Evolutionary conservation across 2,888 invertebrate species (phyloP).

Genomic region (Drosophila merina): DNA sequence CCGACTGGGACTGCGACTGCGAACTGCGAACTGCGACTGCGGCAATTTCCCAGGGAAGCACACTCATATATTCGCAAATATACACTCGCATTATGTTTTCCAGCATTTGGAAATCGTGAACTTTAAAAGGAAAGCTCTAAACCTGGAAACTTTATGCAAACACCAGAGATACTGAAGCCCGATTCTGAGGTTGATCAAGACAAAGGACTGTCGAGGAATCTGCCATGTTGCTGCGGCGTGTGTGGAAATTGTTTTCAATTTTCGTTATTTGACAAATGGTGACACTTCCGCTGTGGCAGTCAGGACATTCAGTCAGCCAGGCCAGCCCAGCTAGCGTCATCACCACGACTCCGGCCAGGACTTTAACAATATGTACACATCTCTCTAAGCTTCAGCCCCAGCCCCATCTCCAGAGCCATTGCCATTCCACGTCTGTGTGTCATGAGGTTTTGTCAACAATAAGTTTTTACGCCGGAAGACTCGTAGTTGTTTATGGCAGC

Average conservation of each 20-base stretch:
- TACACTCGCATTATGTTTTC: slow-evolving; percentile 32
- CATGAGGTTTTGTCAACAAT: slow-evolving; percentile 79
- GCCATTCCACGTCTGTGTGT: slow-evolving; percentile 41
- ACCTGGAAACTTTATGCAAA: slow-evolving; percentile 16
- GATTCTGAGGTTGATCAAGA: slow-evolving; percentile 18
- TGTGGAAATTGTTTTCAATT: slow-evolving; percentile 82
- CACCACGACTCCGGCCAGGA: slow-evolving; percentile 45
- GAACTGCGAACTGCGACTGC: slow-evolving; percentile 26
- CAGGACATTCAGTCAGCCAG: slow-evolving; percentile 27
- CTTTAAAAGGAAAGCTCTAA: slow-evolving; percentile 33
- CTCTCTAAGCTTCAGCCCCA: slow-evolving; percentile 8
- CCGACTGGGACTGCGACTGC: slow-evolving; percentile 24
- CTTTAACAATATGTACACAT: slow-evolving; percentile 70
- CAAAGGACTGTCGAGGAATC: slow-evolving; percentile 26
- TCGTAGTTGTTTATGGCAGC: slow-evolving; percentile 74
- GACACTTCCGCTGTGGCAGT: slow-evolving; percentile 78
- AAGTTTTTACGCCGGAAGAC: slow-evolving; percentile 71
- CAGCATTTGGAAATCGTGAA: slow-evolving; percentile 27
- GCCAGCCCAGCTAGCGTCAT: slow-evolving; percentile 51
- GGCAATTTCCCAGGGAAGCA: slow-evolving; percentile 27
- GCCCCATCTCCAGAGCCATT: slow-evolving; percentile 1
- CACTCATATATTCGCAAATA: slow-evolving; percentile 7
- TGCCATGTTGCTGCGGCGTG: slow-evolving; percentile 7
- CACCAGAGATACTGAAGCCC: neutral
- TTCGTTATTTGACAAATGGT: slow-evolving; percentile 82